phyloP scores from a whole-genome alignment of 1,140 invertebrate genomes.

The Spodoptera litura region DNA sequence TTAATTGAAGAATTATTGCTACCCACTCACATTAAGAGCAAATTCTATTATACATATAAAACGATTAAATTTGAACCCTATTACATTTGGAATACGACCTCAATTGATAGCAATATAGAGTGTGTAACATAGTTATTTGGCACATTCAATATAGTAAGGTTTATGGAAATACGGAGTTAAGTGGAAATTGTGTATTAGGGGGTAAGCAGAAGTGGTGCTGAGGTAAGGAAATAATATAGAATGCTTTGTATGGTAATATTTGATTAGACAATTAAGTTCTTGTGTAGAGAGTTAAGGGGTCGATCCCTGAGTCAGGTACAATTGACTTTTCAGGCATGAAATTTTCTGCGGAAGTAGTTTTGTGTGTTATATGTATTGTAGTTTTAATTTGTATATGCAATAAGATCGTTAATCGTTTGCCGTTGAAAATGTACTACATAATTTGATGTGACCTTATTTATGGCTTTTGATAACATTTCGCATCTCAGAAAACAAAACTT shows the following conservation, averaged over 20 bases:
- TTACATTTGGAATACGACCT: constrained; percentile 24
- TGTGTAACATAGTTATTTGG: constrained; percentile 24
- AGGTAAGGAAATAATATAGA: background rate
- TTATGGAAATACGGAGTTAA: constrained; percentile 39
- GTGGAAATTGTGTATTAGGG: constrained; percentile 21
- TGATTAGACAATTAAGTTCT: too few relatives aligned
- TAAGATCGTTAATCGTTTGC: too few relatives aligned
- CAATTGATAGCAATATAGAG: constrained; percentile 1
- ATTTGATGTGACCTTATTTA: too few relatives aligned
- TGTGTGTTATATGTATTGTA: too few relatives aligned
- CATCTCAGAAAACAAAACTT: too few relatives aligned
- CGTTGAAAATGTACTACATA: too few relatives aligned
- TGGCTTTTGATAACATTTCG: too few relatives aligned
- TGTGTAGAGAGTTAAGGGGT: too few relatives aligned
- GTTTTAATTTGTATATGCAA: too few relatives aligned
- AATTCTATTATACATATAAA: constrained; percentile 45
- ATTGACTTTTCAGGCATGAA: too few relatives aligned
- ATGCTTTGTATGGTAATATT: background rate
- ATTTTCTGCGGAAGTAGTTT: too few relatives aligned
- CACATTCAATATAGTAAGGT: constrained; percentile 21
- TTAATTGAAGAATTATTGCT: constrained; percentile 66
- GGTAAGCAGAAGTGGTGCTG: background rate
- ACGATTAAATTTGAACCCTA: constrained; percentile 51
- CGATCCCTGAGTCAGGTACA: too few relatives aligned
- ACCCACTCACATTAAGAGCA: constrained; percentile 51